A percentile compares a stretch with the other conserved stretches of the same genome.
Conservation (phyloP, 2,113 vertebrate species). For the Gallinago jamesoni region DNA sequence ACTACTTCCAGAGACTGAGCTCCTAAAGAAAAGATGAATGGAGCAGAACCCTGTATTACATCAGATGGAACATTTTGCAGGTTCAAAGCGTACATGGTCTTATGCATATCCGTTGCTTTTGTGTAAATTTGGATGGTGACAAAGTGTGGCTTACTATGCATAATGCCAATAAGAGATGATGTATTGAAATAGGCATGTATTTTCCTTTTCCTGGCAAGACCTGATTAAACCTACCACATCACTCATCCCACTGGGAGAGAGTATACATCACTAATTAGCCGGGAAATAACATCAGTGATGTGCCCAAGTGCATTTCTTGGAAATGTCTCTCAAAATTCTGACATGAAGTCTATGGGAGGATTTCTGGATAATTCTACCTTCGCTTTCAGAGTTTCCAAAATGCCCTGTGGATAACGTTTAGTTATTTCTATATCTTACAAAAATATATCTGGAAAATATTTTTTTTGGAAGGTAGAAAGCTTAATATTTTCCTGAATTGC, state of each 20-base stretch:
- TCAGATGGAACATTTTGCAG: background rate
- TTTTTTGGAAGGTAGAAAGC: background rate
- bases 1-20: background rate
- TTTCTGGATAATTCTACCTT: background rate
- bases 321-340: background rate
- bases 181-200: background rate
- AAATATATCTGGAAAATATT: background rate
- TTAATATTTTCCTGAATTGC: background rate
- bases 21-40: background rate
- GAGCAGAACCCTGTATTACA: background rate
- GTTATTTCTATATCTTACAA: background rate
- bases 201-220: constrained; percentile 28
- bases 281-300: background rate
- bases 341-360: background rate
- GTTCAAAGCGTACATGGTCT: background rate
- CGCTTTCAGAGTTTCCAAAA: background rate
- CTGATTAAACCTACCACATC: background rate
- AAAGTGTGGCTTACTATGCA: background rate
- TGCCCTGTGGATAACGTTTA: background rate
- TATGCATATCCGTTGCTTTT: background rate
- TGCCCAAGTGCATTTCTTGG: background rate
- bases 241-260: background rate
- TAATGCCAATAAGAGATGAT: background rate
- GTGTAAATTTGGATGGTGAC: background rate
- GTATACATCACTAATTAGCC: background rate